Conservation (phyloP, 1,140 invertebrate genomes). For the Himalopsyche phryganea region DNA sequence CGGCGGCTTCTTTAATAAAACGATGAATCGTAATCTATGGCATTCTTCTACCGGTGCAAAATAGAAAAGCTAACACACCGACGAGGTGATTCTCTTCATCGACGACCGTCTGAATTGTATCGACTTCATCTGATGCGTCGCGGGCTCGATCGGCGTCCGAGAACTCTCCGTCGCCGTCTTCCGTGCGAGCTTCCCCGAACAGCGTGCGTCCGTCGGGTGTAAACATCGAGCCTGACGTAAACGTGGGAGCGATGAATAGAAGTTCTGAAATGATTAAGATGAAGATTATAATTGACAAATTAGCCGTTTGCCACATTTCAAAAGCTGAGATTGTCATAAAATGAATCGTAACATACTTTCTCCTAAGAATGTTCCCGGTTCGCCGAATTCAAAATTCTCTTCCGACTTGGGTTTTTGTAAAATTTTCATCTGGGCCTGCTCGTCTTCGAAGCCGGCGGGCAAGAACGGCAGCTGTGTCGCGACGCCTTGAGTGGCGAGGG, state of each 20-base stretch:
- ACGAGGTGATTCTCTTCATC: slow-evolving; percentile 46
- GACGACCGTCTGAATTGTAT: slow-evolving; percentile 36
- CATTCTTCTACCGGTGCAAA: too few relatives aligned
- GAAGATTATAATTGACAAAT: background rate
- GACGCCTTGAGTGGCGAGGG: slow-evolving; percentile 44
- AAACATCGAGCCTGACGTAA: slow-evolving; percentile 42
- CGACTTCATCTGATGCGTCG: slow-evolving; percentile 8
- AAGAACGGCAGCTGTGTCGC: slow-evolving; percentile 47
- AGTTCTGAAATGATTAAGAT: slow-evolving; percentile 38
- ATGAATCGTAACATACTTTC: slow-evolving; percentile 48
- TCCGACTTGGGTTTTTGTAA: background rate
- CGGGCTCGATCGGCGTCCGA: too few relatives aligned
- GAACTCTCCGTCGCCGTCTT: slow-evolving; percentile 29
- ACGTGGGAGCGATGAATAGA: slow-evolving; percentile 40
- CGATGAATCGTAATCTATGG: too few relatives aligned
- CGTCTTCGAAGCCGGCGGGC: slow-evolving; percentile 49
- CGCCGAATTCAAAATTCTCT: slow-evolving; percentile 37
- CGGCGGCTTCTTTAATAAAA: too few relatives aligned
- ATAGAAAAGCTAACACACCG: too few relatives aligned
- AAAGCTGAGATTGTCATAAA: background rate
- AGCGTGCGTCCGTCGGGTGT: slow-evolving; percentile 42
- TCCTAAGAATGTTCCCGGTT: slow-evolving; percentile 45
- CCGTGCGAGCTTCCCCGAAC: slow-evolving; percentile 35
- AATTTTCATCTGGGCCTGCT: slow-evolving; percentile 37
- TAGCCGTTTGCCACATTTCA: background rate